Evolutionary conservation across 2,888 invertebrate genomes (phyloP).

Genomic region (Sussaba pulchella): DNA sequence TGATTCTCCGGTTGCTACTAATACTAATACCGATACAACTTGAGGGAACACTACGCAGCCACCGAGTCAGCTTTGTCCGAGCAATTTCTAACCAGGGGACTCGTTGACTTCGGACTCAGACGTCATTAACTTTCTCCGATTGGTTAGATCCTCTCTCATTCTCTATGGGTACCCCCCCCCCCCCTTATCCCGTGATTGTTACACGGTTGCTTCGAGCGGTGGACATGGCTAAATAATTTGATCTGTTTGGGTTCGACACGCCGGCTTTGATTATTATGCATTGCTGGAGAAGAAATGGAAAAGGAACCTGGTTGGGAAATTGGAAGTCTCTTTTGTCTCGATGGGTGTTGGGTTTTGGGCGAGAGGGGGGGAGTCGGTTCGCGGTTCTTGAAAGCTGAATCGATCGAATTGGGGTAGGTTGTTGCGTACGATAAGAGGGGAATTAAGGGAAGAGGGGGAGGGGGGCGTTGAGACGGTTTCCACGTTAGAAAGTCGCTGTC

Average conservation of each 20-base stretch:
- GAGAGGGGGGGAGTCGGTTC: too few relatives aligned
- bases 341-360: too few relatives aligned
- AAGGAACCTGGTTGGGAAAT: not conserved
- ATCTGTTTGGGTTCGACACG: not conserved
- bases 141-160: conserved; percentile 26
- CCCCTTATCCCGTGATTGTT: too few relatives aligned
- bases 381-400: not conserved
- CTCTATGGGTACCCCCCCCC: conserved; percentile 8
- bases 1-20: not conserved
- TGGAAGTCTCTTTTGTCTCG: not conserved
- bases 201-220: not conserved
- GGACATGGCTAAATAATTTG: conserved; percentile 28
- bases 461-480: conserved; percentile 22
- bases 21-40: not conserved
- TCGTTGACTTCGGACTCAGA: conserved; percentile 33
- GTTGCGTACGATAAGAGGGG: conserved; percentile 7
- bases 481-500: conserved; percentile 23
- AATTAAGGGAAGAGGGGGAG: conserved; percentile 2
- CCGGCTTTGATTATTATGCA: not conserved
- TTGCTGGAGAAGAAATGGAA: too few relatives aligned
- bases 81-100: conserved; percentile 32
- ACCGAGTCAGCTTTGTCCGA: conserved; percentile 35
- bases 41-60: not conserved
- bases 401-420: conserved; percentile 14
- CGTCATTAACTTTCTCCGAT: conserved; percentile 58